Base-by-base conservation (phyloP, 2,797 vertebrate species). In the Halcyon chelicuti region DNA sequence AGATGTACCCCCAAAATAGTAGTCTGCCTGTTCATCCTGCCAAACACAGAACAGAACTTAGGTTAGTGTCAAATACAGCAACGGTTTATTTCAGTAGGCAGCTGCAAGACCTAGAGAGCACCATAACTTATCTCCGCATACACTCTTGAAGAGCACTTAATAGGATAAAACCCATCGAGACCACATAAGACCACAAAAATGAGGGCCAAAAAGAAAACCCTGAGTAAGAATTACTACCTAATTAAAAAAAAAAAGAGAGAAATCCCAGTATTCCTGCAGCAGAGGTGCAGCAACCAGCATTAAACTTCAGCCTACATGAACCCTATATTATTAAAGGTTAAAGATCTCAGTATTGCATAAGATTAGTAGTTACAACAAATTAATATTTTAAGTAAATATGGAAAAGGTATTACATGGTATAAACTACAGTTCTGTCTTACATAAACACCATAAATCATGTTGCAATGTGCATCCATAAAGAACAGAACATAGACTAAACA, bases 11-110 rank as follows among this genome's bases (percentile, higher is more conserved):
- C 91, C 93, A 91, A 98, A 98, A 79, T 98, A 98, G 42, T 35
- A 66, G 4, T 97, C 96, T 42, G 94, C 94, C 51, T 98, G 97
- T 35, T 97, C 97, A 92, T 97, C 89, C 98, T 98, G 86, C 62
- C 93, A 97, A 95, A 94, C 20, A 95, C 2, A 94, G 20, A 92
- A 78, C 0, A 90, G 37, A 77, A 77, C 37, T 39, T 60, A 7
- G 19, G 46, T 81, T 88, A 81, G 29, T 47, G 73, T 61, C 33
- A n/a, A 68, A 6, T 57, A 18, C 16, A 88, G 44, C 42, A 67
- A 74, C 8, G 1, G 10, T 72, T 88, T 60, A 47, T 35, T 26
- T 83, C 65, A 88, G 21, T 0, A 85, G 31, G 67, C 21, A 95
- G 52, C 47, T 85, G 71, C 18, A 83, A 95, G 66, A 60, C 14